Percentiles rank a stretch among this genome's conserved stretches.
Evolutionary conservation across 1,140 invertebrate genomes (phyloP).

Genomic region (Trachymyrmex cornetzi): DNA sequence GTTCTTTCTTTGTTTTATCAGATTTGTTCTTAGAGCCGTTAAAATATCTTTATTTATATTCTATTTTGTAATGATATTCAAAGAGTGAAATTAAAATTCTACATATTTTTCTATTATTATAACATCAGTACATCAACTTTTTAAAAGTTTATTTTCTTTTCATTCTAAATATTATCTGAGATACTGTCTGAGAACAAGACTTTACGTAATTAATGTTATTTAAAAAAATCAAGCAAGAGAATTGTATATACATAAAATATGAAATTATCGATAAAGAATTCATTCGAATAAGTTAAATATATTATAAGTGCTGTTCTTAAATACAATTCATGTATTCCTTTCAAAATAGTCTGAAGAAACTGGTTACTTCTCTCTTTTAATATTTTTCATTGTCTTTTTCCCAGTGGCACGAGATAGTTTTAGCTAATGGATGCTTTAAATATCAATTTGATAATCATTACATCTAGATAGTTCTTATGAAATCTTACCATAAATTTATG

Average conservation of each 20-base stretch:
- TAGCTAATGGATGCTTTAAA: background rate
- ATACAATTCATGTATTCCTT: background rate
- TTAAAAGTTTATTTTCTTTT: background rate
- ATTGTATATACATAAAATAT: background rate
- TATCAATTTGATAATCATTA: constrained; percentile 17
- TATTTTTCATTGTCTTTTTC: constrained; percentile 21
- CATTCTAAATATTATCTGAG: background rate
- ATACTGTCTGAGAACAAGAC: background rate
- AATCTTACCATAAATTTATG: constrained; percentile 10
- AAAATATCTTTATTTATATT: too few species aligned
- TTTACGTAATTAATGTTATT: background rate
- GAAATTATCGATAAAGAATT: background rate
- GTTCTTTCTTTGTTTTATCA: too few species aligned
- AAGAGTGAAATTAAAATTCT: background rate
- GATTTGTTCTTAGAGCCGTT: too few species aligned
- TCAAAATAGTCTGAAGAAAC: background rate
- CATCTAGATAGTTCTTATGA: background rate
- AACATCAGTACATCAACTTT: background rate
- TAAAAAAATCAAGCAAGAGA: background rate
- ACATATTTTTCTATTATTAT: background rate
- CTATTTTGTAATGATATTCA: too few species aligned
- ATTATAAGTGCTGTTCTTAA: background rate
- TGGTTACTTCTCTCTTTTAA: background rate
- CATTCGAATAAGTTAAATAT: constrained; percentile 4
- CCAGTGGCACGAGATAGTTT: background rate